Evolutionary conservation across 2,797 vertebrate species (phyloP).

Genomic region (Catharus ustulatus): DNA sequence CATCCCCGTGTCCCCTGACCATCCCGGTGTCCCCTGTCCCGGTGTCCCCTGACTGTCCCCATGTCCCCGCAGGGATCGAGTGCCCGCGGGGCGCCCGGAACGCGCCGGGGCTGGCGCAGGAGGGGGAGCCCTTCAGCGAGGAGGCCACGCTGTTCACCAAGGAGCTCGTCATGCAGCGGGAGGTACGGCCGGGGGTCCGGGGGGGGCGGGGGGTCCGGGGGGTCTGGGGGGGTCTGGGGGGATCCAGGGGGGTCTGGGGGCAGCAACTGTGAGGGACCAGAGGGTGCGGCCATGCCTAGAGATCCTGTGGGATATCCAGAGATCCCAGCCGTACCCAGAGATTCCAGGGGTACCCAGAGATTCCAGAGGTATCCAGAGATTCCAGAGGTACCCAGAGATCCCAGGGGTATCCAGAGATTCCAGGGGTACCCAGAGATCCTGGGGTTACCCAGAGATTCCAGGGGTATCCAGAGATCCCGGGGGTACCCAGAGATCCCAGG

Average conservation of each 20-base stretch:
- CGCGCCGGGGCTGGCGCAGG: conserved; percentile 85
- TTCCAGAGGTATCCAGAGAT: too few relatives aligned
- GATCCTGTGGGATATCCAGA: rapidly evolving
- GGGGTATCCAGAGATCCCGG: background rate
- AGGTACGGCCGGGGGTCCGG: conserved; percentile 81
- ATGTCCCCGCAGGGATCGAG: conserved; percentile 85
- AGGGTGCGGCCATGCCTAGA: rapidly evolving
- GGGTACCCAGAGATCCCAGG: background rate
- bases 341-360: too few relatives aligned
- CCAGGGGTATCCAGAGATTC: too few relatives aligned
- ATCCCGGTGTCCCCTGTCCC: background rate
- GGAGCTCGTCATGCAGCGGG: conserved; percentile 94
- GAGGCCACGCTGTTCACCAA: conserved; percentile 94
- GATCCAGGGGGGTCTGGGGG: background rate
- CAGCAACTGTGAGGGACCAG: background rate
- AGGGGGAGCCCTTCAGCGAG: conserved; percentile 95
- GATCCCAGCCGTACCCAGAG: too few relatives aligned
- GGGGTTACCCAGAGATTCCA: too few relatives aligned
- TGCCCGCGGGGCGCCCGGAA: conserved; percentile 93
- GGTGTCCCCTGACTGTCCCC: too few relatives aligned
- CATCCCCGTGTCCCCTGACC: background rate
- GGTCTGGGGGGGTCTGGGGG: too few relatives aligned
- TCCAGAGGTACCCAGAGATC: too few relatives aligned
- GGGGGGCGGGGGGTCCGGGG: too few relatives aligned
- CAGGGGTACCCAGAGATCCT: too few relatives aligned